Evolutionary conservation across 2,797 vertebrate genomes (phyloP).

Genomic region (Dipus sagitta): DNA sequence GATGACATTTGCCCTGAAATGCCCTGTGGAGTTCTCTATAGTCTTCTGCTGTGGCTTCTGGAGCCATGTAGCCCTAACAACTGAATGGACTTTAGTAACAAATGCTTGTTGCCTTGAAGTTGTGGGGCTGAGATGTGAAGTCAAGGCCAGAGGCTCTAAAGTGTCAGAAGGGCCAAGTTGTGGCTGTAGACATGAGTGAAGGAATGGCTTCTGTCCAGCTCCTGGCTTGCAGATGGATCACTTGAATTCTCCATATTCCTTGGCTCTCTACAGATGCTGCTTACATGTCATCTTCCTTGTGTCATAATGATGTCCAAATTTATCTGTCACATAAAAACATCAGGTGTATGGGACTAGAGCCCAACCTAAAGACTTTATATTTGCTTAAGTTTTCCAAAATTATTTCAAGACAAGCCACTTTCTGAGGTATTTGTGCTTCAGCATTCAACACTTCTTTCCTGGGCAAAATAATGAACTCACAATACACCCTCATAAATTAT

Average conservation of each 20-base stretch:
- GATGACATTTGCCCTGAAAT: background rate
- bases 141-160: background rate
- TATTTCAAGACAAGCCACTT: background rate
- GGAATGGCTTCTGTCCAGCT: too few relatives aligned
- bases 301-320: background rate
- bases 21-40: background rate
- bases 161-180: background rate
- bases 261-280: too few relatives aligned
- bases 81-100: background rate
- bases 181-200: background rate
- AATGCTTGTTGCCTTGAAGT: background rate
- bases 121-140: background rate
- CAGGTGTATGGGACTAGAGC: background rate
- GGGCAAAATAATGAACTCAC: background rate
- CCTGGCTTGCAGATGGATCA: background rate
- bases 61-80: background rate
- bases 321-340: background rate
- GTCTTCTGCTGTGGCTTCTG: background rate
- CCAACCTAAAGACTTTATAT: background rate
- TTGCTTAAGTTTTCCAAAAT: background rate
- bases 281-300: background rate
- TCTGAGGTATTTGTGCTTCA: background rate
- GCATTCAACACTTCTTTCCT: background rate
- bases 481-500: background rate
- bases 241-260: background rate